Conservation (phyloP, 2,113 vertebrate genomes). For the Thymallus thymallus region DNA sequence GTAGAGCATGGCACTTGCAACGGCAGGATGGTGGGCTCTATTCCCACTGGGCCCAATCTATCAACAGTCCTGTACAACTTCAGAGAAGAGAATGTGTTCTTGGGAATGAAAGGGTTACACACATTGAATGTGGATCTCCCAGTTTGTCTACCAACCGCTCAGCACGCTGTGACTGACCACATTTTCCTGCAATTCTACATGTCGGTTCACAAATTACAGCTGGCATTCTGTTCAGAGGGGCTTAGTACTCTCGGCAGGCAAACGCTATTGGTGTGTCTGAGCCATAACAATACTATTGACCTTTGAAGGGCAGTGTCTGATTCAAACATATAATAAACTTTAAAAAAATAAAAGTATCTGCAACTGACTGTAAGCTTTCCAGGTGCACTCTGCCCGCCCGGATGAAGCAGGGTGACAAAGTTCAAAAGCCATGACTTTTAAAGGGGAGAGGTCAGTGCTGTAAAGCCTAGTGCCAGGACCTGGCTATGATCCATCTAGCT, state of each 20-base stretch:
- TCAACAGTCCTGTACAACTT: neutral
- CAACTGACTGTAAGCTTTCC: constrained; percentile 2
- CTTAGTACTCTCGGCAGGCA: no score
- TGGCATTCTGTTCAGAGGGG: no score
- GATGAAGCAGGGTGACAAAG: constrained; percentile 32
- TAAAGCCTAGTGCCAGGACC: constrained; percentile 30
- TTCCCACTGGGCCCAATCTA: no score
- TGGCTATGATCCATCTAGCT: constrained; percentile 21
- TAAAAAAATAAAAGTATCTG: no score
- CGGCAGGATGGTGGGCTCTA: no score
- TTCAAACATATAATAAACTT: constrained; percentile 38
- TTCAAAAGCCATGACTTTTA: constrained; percentile 64
- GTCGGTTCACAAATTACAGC: no score
- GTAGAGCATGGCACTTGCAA: no score
- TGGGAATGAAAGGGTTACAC: neutral
- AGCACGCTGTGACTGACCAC: no score
- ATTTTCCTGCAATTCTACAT: no score
- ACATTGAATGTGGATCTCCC: no score
- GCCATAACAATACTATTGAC: constrained; percentile 21
- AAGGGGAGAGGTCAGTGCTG: constrained; percentile 59
- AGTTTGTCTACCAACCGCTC: no score
- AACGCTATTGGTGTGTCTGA: no score
- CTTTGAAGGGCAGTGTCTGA: constrained; percentile 30
- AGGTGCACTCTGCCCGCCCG: constrained; percentile 36
- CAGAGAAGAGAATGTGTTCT: neutral